These are phyloP conservation scores for Felis chaus DNA, from an alignment of 2,113 vertebrate genomes.

Conservation along the genomic window DNA sequence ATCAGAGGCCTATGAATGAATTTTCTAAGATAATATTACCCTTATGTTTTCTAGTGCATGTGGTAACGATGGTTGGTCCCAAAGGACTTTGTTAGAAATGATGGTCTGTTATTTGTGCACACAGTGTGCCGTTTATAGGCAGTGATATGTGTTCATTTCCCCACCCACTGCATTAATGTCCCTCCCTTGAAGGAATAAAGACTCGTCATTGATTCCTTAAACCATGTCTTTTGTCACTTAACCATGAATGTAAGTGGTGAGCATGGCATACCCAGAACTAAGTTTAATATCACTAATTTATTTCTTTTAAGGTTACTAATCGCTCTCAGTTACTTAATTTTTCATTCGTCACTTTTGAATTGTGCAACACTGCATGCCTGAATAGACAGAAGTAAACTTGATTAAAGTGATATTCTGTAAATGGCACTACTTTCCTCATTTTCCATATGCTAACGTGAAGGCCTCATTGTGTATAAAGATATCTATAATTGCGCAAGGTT, in stretches of 20 bases:
- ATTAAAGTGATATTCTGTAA: background rate
- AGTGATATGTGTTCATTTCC: background rate
- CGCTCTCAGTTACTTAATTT: constrained; percentile 19
- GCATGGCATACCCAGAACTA: background rate
- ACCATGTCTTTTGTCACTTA: background rate
- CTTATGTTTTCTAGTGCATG: background rate
- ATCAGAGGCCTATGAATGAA: background rate
- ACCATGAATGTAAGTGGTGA: background rate
- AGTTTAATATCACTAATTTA: background rate
- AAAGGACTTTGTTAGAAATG: background rate
- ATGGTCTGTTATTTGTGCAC: background rate
- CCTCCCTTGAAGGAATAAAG: background rate
- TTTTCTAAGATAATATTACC: background rate
- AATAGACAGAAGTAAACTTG: background rate
- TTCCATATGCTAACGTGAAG: background rate
- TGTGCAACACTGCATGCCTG: background rate
- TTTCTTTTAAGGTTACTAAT: background rate
- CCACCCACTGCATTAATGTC: background rate
- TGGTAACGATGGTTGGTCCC: background rate
- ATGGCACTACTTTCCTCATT: background rate
- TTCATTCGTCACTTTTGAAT: background rate
- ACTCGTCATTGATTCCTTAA: background rate
- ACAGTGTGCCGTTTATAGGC: background rate
- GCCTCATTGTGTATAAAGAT: background rate
- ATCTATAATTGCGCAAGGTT: background rate